Percentiles rank a stretch among this genome's conserved stretches.
phyloP scores from a whole-genome alignment of 2,797 vertebrate species.

The Chiloscyllium punctatum region DNA sequence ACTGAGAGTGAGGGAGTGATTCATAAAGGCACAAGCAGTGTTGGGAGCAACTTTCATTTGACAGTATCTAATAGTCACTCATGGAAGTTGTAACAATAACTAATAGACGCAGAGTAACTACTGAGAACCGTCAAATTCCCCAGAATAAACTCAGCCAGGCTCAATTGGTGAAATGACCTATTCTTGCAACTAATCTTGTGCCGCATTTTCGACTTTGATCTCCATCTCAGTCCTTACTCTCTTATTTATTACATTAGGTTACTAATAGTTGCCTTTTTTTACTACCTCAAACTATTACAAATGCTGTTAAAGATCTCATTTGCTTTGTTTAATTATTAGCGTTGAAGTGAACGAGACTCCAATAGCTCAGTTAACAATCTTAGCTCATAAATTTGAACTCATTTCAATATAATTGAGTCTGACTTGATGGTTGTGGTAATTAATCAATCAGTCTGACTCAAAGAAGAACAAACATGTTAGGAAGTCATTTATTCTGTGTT shows the following conservation, averaged over 20 bases:
- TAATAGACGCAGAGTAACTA: background rate
- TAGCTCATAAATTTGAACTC: slow-evolving; percentile 17
- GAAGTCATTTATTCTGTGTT: background rate
- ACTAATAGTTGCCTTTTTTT: background rate
- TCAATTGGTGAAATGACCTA: too few species aligned
- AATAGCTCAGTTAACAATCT: background rate
- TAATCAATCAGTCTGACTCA: background rate
- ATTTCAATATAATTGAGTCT: background rate
- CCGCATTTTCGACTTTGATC: too few species aligned
- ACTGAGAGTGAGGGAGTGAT: background rate
- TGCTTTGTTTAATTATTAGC: slow-evolving; percentile 74
- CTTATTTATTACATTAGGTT: too few species aligned
- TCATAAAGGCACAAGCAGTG: background rate
- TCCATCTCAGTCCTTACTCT: too few species aligned
- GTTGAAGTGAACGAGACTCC: slow-evolving; percentile 54
- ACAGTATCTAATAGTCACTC: background rate
- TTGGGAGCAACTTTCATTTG: background rate
- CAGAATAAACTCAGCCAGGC: background rate
- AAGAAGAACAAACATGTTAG: background rate
- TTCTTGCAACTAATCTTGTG: too few species aligned
- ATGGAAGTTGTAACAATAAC: background rate
- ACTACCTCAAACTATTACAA: background rate
- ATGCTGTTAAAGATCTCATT: slow-evolving; percentile 63
- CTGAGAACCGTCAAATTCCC: background rate
- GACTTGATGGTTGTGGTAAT: background rate